These are phyloP conservation scores for Heterodera schachtii DNA, from an alignment of 1,140 invertebrate species.

Conservation along the genomic window DNA sequence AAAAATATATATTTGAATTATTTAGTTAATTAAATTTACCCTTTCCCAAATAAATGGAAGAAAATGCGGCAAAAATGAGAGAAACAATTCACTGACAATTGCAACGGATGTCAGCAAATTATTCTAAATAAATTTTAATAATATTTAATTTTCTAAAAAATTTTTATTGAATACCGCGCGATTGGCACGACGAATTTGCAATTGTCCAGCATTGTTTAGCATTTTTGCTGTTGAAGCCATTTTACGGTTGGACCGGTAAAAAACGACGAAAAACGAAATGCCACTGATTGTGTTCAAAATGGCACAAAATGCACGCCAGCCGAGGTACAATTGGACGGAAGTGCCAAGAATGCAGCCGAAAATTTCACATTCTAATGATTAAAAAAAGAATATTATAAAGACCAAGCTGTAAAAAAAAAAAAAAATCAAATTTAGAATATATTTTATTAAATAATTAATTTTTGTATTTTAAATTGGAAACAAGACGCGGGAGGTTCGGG, in stretches of 20 bases:
- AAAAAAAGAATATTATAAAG: not conserved
- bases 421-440: no score
- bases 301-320: constrained; percentile 29
- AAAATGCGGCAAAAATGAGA: constrained; percentile 27
- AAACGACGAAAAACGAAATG: constrained; percentile 7
- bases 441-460: no score
- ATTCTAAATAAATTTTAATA: constrained; percentile 10
- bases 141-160: constrained; percentile 5
- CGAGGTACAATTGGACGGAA: constrained; percentile 19
- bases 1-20: no score
- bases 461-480: no score
- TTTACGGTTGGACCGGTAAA: constrained; percentile 7
- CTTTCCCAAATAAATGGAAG: constrained; percentile 25
- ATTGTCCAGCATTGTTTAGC: constrained; percentile 2
- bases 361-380: constrained; percentile 30
- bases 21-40: not conserved
- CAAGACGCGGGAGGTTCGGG: no score
- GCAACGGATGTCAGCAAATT: constrained; percentile 18
- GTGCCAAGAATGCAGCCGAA: constrained; percentile 28
- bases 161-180: constrained; percentile 10
- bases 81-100: constrained; percentile 25
- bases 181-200: constrained; percentile 16
- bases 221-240: not conserved
- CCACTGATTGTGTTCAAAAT: constrained; percentile 20
- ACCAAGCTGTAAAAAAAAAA: no score